Evolutionary conservation across 2,113 vertebrate species (phyloP).

Genomic region (Bubo bubo): DNA sequence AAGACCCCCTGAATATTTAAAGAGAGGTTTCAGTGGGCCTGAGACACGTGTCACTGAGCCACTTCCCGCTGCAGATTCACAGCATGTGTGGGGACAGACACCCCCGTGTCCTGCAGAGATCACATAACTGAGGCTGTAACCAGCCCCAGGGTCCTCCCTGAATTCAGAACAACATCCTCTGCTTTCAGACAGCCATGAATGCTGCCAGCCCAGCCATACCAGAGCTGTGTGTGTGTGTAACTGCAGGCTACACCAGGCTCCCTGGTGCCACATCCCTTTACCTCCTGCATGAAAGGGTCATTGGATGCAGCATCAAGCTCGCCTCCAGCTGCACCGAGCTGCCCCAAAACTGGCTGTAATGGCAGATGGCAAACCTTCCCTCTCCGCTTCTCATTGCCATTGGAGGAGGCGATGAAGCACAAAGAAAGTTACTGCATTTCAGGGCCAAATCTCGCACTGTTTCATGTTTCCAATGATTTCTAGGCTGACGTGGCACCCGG

Average conservation of each 20-base stretch:
- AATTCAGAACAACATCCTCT: background rate
- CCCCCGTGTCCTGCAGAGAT: background rate
- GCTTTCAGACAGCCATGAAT: background rate
- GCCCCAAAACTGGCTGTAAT: background rate
- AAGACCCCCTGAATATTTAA: background rate
- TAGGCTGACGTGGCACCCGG: background rate
- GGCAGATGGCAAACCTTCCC: background rate
- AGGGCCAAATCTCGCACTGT: fast-evolving
- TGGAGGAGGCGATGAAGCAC: background rate
- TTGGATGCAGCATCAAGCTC: background rate
- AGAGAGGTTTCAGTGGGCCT: background rate
- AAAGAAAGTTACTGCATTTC: background rate
- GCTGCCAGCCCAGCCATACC: background rate
- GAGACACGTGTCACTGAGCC: background rate
- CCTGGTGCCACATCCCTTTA: background rate
- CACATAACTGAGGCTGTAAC: fast-evolving
- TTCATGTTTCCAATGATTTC: background rate
- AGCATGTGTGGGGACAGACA: background rate
- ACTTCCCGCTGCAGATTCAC: background rate
- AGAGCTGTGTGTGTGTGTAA: background rate
- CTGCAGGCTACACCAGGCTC: background rate
- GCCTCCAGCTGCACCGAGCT: background rate
- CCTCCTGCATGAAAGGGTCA: background rate
- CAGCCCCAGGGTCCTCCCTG: background rate
- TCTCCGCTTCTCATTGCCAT: background rate